These are phyloP conservation scores for Cheilosia vulpina DNA, from an alignment of 2,888 invertebrate genomes.

Conservation along the genomic window DNA sequence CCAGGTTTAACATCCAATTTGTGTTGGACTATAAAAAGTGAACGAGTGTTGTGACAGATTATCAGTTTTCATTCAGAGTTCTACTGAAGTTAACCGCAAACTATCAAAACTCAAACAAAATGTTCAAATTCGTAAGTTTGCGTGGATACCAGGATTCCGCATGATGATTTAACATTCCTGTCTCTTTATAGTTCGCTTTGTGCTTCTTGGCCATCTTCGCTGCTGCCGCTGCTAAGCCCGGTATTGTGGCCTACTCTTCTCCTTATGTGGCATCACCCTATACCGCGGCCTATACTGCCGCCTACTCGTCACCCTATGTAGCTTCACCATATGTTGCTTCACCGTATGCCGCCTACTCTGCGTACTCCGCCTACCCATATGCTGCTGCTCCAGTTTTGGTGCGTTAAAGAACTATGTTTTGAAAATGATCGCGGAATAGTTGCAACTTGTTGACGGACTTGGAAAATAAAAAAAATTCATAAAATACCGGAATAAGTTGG, in stretches of 20 bases:
- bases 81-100: slow-evolving; percentile 48
- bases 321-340: slow-evolving; percentile 62
- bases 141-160: not conserved
- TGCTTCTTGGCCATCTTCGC: slow-evolving; percentile 66
- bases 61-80: slow-evolving; percentile 65
- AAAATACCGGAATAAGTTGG: not conserved
- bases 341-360: slow-evolving; percentile 68
- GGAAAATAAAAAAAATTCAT: slow-evolving; percentile 8
- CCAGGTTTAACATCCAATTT: slow-evolving; percentile 12
- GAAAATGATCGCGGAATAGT: not conserved
- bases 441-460: slow-evolving; percentile 8
- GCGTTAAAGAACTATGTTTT: slow-evolving; percentile 44
- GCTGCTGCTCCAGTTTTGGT: slow-evolving; percentile 60
- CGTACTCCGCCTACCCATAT: slow-evolving; percentile 68
- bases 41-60: not conserved
- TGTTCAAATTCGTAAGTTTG: slow-evolving; percentile 70
- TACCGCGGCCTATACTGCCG: slow-evolving; percentile 53
- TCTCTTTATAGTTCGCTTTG: slow-evolving; percentile 50
- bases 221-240: slow-evolving; percentile 64
- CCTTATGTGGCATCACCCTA: slow-evolving; percentile 64
- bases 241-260: slow-evolving; percentile 58
- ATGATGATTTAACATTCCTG: slow-evolving; percentile 4
- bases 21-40: slow-evolving; percentile 46
- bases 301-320: slow-evolving; percentile 48
- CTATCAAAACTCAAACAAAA: slow-evolving; percentile 43